Evolutionary conservation across 2,113 vertebrate genomes (phyloP).

Genomic region (Mus musculus): DNA sequence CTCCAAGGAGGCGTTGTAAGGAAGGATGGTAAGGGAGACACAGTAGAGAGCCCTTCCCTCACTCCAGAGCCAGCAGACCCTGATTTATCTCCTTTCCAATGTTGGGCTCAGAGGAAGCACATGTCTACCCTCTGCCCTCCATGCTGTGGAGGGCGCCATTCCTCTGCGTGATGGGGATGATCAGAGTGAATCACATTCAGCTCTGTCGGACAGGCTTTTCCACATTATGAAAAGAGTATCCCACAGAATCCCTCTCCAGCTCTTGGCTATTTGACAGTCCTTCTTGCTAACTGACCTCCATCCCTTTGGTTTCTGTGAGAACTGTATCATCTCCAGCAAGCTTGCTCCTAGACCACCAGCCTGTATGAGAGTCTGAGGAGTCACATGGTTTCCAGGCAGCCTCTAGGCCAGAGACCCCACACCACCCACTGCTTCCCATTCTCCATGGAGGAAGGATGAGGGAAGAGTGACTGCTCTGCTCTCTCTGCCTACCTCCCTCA

Average conservation of each 20-base stretch:
- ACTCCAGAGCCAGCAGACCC: not conserved
- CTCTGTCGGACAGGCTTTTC: not conserved
- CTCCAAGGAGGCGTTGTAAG: not conserved
- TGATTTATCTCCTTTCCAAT: not conserved
- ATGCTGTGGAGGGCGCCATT: not conserved
- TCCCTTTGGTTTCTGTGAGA: constrained; percentile 11
- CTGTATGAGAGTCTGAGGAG: not conserved
- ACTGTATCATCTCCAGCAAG: not conserved
- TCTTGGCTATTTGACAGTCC: not conserved
- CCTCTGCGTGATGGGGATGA: not conserved
- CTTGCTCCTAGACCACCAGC: not conserved
- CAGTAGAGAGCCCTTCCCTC: not conserved
- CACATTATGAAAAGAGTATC: not conserved
- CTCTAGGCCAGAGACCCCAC: not conserved
- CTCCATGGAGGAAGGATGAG: not conserved
- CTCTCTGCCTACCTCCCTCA: constrained; percentile 21
- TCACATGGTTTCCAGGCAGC: constrained; percentile 25
- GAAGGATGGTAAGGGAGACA: not conserved
- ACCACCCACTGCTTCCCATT: not conserved
- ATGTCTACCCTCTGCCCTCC: not conserved
- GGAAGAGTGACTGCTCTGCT: not conserved
- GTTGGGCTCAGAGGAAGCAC: not conserved
- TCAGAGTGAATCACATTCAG: not conserved
- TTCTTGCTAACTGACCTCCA: constrained; percentile 34
- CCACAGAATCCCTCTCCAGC: not conserved